These are phyloP conservation scores for Ridgeia piscesae DNA, from an alignment of 1,140 invertebrate species.

Conservation along the genomic window DNA sequence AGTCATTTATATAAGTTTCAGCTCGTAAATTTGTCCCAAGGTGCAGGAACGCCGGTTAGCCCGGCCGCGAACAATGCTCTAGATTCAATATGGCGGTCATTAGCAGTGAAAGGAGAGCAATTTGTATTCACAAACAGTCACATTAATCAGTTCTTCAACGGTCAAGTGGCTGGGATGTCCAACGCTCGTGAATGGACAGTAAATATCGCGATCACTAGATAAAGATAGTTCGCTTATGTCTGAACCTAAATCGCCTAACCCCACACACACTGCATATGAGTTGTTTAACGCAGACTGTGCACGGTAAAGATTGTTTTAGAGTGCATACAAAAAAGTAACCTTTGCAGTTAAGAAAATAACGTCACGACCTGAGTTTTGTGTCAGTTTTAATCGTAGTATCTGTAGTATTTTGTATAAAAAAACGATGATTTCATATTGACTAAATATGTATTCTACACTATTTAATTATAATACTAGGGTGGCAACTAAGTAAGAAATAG, in stretches of 20 bases:
- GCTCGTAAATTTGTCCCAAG: background rate
- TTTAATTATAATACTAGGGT: too few relatives aligned
- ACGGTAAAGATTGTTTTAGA: too few relatives aligned
- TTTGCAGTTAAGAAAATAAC: too few relatives aligned
- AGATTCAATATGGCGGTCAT: constrained; percentile 5
- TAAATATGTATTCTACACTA: too few relatives aligned
- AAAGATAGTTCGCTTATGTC: background rate
- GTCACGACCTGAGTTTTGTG: too few relatives aligned
- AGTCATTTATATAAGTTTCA: background rate
- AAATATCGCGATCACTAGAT: background rate
- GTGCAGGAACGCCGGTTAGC: background rate
- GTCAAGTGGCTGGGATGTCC: background rate
- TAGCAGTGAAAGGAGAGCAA: background rate
- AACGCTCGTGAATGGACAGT: background rate
- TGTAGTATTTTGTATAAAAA: background rate
- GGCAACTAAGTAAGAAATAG: too few relatives aligned
- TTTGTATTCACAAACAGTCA: background rate
- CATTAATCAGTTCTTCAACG: background rate
- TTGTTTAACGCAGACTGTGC: too few relatives aligned
- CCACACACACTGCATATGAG: too few relatives aligned
- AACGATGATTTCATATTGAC: background rate
- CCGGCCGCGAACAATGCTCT: background rate
- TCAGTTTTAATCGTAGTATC: too few relatives aligned
- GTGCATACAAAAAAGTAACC: too few relatives aligned
- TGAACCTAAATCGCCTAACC: background rate